These are phyloP conservation scores for Acrobasis repandana DNA, from an alignment of 2,888 invertebrate species.

Conservation along the genomic window DNA sequence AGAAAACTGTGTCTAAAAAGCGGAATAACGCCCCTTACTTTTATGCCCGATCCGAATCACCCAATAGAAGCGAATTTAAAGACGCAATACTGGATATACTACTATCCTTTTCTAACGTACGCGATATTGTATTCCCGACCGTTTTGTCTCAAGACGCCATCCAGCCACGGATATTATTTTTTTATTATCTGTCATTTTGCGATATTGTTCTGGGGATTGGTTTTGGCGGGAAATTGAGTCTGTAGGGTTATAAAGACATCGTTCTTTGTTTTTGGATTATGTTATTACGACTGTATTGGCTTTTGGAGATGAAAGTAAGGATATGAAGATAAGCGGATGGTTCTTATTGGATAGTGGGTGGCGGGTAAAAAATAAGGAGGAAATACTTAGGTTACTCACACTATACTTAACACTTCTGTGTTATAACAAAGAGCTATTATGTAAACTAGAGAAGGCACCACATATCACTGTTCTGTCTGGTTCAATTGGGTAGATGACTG, in stretches of 20 bases:
- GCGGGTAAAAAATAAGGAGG: background rate
- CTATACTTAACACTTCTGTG: no score
- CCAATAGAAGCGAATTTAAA: slow-evolving; percentile 58
- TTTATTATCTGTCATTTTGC: slow-evolving; percentile 45
- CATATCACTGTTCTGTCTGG: no score
- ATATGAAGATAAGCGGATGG: background rate
- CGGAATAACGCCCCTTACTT: slow-evolving; percentile 51
- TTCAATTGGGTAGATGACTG: no score
- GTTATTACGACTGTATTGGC: slow-evolving; percentile 20
- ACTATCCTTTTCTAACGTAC: slow-evolving; percentile 55
- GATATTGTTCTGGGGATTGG: slow-evolving; percentile 37
- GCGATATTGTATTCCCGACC: slow-evolving; percentile 23
- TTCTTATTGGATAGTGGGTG: background rate
- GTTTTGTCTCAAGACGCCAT: slow-evolving; percentile 16
- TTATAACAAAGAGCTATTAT: no score
- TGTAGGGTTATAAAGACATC: slow-evolving; percentile 15
- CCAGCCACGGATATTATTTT: slow-evolving; percentile 36
- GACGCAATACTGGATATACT: slow-evolving; percentile 51
- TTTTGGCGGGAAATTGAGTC: slow-evolving; percentile 39
- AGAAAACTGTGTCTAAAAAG: slow-evolving; percentile 43
- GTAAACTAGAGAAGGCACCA: no score
- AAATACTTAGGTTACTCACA: background rate
- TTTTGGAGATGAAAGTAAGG: background rate
- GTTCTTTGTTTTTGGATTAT: slow-evolving; percentile 21
- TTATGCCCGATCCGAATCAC: slow-evolving; percentile 57